These are phyloP conservation scores for Piprites chloris DNA, from an alignment of 2,113 vertebrate genomes.

Conservation along the genomic window DNA sequence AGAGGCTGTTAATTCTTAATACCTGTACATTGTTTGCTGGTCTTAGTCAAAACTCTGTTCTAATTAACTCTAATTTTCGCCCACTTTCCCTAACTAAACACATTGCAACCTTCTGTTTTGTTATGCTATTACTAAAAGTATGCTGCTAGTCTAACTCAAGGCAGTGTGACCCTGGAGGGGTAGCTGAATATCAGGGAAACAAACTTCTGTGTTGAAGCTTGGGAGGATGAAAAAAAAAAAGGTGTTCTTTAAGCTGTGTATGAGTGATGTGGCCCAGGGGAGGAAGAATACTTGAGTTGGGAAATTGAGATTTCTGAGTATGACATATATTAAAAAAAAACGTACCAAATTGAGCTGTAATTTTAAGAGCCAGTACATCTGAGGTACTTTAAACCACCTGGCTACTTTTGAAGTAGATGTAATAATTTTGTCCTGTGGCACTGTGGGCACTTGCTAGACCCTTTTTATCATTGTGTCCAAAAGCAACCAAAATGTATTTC, in stretches of 20 bases:
- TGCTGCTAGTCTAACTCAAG: not conserved
- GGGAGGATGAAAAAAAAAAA: not conserved
- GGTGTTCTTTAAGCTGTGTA: not conserved
- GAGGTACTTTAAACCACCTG: not conserved
- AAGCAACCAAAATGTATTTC: not conserved
- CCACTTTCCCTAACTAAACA: not conserved
- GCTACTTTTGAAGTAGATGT: not conserved
- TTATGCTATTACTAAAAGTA: not conserved
- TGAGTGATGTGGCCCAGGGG: not conserved
- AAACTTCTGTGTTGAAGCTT: not conserved
- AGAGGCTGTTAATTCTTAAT: not conserved
- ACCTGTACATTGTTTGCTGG: not conserved
- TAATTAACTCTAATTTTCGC: not conserved
- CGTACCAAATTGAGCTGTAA: not conserved
- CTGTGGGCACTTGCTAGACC: not conserved
- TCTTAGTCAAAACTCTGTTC: not conserved
- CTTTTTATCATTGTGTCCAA: not conserved
- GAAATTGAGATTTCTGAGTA: not conserved
- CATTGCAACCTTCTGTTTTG: not conserved
- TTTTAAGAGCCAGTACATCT: not conserved
- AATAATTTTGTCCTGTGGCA: not conserved
- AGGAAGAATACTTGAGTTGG: not conserved
- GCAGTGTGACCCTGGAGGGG: not conserved
- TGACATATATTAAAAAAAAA: not conserved
- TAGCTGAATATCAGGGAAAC: not conserved